Evolutionary conservation across 2,113 vertebrate genomes (phyloP).

Genomic region (Platycercus adscitus): DNA sequence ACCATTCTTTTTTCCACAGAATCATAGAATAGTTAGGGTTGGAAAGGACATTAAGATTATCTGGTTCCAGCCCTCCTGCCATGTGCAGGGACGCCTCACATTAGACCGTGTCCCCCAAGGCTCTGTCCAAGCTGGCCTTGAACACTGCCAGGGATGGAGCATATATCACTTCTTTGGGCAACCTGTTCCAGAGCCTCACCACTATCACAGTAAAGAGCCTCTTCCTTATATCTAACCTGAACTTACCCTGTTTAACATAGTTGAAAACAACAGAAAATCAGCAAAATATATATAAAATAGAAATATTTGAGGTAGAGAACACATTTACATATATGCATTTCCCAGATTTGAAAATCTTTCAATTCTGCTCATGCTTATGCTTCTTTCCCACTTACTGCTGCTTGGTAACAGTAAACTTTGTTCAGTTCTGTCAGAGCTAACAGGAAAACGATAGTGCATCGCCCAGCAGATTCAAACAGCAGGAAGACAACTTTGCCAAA

Average conservation of each 20-base stretch:
- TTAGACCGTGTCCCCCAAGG: not conserved
- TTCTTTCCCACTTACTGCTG: not conserved
- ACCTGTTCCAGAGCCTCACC: not conserved
- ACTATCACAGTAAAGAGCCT: not conserved
- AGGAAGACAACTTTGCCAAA: constrained; percentile 52
- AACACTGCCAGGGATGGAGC: not conserved
- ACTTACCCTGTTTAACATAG: not conserved
- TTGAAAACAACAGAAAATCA: not conserved
- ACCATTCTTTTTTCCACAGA: not conserved
- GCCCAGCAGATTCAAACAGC: constrained; percentile 1
- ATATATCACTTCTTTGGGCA: not conserved
- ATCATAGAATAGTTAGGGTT: not conserved
- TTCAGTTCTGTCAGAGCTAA: constrained; percentile 49
- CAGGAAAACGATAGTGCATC: constrained; percentile 18
- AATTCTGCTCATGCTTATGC: not conserved
- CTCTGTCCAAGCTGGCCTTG: not conserved
- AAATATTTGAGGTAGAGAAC: not conserved
- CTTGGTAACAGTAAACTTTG: constrained; percentile 9
- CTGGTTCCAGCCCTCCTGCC: not conserved
- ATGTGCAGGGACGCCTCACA: not conserved
- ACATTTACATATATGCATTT: not conserved
- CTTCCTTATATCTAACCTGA: not conserved
- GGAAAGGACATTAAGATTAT: not conserved
- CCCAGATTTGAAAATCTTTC: not conserved
- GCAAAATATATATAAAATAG: not conserved